These are phyloP conservation scores for Menidia menidia DNA, from an alignment of 2,797 vertebrate genomes.

Conservation along the genomic window DNA sequence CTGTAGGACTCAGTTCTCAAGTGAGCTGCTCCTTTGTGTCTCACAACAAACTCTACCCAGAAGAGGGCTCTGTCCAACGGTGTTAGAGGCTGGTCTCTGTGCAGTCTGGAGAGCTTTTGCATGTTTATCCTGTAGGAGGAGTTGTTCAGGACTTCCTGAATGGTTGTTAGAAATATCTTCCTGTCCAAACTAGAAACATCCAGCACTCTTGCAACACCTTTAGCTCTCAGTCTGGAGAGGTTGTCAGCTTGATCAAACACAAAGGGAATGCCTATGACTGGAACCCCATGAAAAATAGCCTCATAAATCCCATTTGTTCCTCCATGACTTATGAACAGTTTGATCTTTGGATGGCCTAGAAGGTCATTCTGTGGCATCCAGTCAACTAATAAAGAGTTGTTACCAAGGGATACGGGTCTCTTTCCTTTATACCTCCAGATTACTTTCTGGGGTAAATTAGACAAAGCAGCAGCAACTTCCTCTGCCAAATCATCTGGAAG, in stretches of 20 bases:
- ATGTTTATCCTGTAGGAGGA: slow-evolving; percentile 80
- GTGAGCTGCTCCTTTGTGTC: slow-evolving; percentile 75
- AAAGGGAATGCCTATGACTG: slow-evolving; percentile 65
- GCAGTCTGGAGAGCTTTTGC: slow-evolving; percentile 77
- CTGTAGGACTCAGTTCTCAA: slow-evolving; percentile 77
- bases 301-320: slow-evolving; percentile 77
- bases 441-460: slow-evolving; percentile 81
- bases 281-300: slow-evolving; percentile 74
- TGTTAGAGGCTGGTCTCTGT: slow-evolving; percentile 72
- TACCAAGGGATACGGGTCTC: slow-evolving; percentile 70
- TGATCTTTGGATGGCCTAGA: slow-evolving; percentile 73
- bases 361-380: slow-evolving; percentile 85
- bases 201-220: slow-evolving; percentile 57
- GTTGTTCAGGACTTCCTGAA: slow-evolving; percentile 73
- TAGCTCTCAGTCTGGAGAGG: slow-evolving; percentile 64
- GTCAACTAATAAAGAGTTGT: slow-evolving; percentile 79
- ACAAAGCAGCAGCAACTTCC: slow-evolving; percentile 75
- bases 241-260: slow-evolving; percentile 79
- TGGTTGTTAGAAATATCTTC: slow-evolving; percentile 10
- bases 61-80: slow-evolving; percentile 77
- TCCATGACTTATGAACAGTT: slow-evolving; percentile 71
- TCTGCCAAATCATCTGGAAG: slow-evolving; percentile 72
- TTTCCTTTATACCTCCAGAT: slow-evolving; percentile 80
- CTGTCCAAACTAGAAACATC: slow-evolving; percentile 40
- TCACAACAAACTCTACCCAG: slow-evolving; percentile 83